Base-by-base conservation (phyloP, 2,113 vertebrate genomes). In the Ceyx margarethae region DNA sequence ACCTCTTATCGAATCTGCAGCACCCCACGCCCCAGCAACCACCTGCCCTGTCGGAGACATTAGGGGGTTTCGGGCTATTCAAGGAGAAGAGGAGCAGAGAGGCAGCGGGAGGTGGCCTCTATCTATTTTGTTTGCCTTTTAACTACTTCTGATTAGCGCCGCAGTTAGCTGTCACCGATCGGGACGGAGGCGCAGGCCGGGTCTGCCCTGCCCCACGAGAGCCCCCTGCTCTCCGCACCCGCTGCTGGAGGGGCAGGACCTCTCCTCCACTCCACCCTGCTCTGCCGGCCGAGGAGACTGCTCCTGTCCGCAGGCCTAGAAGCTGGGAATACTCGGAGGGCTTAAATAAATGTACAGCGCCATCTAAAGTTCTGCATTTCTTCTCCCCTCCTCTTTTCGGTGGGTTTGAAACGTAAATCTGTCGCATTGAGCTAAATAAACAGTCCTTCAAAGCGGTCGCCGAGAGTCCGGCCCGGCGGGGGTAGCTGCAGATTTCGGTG, bases 291-390 rank as follows among this genome's bases (percentile, higher is more conserved):
- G 56, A 78, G 25, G 17, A 29, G 26, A 81, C 65, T 6, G 42
- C 46, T 81, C 31, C 58, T 61, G 46, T 75, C 66, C 19, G 40
- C 61, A 87, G 89, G 81, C 87, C 94, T 9, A 48, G 58, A 21
- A 78, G 40, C 57, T 19, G 43, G 19, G 46, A 67, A 45, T 51
- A 56, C 64, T 89, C 69, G 9, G 22, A 77, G 78, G 61, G 29
- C 22, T 6, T 65, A 83, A 95, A 97, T 97, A 97, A 96, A 96
- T 79, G 93, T 86, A 81, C 76, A 91, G 90, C 61, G 72, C 84
- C 90, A 94, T 95, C 90, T 88, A 94, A 96, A 94, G 92, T 95
- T 89, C 87, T 94, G 80, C 58, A 19, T 88, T 93, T 91, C 71
- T 93, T 92, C 79, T 37, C 56, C 73, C 29, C 4, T 18, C 9